Evolutionary conservation across 2,113 vertebrate species (phyloP).

Genomic region (Nipponia nippon): DNA sequence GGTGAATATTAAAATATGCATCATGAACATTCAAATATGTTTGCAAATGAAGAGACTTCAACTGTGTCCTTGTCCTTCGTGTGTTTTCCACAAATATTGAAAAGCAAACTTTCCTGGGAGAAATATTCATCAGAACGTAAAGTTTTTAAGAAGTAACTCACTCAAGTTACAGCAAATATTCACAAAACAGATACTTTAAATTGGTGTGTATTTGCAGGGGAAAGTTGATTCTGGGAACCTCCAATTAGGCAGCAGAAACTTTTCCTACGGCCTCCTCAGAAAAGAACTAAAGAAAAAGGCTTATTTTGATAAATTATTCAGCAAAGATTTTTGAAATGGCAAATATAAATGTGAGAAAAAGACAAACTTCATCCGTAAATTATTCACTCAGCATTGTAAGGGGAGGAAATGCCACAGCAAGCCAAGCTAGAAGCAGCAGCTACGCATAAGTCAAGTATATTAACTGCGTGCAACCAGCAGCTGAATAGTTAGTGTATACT

Average conservation of each 20-base stretch:
- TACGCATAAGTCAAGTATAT: fast-evolving
- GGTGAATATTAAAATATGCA: background rate
- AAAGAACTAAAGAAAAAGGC: background rate
- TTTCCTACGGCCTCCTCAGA: background rate
- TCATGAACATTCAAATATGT: background rate
- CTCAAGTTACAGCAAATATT: background rate
- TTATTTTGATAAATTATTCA: constrained; percentile 37
- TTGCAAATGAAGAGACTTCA: constrained; percentile 34
- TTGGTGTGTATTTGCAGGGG: background rate
- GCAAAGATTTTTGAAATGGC: background rate
- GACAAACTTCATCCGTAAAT: background rate
- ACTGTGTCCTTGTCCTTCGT: constrained; percentile 23
- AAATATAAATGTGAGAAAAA: background rate
- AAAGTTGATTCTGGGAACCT: background rate
- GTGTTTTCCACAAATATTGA: constrained; percentile 17
- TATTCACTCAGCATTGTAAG: background rate
- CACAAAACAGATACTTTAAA: background rate
- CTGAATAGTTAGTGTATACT: fast-evolving
- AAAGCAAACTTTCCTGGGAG: background rate
- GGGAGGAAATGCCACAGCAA: background rate
- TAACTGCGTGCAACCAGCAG: background rate
- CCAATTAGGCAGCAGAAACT: constrained; percentile 15
- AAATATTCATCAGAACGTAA: background rate
- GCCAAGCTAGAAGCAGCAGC: background rate
- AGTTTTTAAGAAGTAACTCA: background rate